These are phyloP conservation scores for Eucidaris tribuloides DNA, from an alignment of 35 echinoderm and acorn worm genomes.

Conservation along the genomic window DNA sequence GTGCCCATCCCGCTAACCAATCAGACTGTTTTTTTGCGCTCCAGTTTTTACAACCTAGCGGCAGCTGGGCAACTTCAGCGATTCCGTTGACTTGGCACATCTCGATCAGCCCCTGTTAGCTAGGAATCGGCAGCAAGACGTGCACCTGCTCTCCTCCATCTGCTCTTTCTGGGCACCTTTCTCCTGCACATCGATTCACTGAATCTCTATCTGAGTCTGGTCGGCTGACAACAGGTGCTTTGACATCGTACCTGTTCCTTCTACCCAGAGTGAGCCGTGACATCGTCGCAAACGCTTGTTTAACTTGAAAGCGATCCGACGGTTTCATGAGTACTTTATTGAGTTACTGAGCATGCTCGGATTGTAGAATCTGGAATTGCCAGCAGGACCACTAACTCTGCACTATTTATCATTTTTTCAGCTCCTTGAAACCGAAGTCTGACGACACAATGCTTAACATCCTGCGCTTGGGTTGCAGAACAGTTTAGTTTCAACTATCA, in stretches of 20 bases:
- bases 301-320: constrained; percentile 39
- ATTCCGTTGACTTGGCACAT: not conserved
- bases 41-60: not conserved
- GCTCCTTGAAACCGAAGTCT: constrained; percentile 19
- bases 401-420: not conserved
- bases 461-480: constrained; percentile 6
- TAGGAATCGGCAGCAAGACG: not conserved
- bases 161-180: not conserved
- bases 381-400: not conserved
- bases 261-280: not conserved
- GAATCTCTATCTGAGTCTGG: not conserved
- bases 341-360: not conserved
- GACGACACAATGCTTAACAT: constrained; percentile 34
- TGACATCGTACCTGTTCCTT: not conserved
- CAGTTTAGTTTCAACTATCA: not conserved
- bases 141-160: not conserved
- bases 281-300: constrained; percentile 35
- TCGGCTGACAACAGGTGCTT: not conserved
- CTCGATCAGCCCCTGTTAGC: constrained; percentile 16
- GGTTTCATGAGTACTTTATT: not conserved
- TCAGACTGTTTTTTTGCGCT: constrained; percentile 60
- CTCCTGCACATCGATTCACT: not conserved
- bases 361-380: not conserved
- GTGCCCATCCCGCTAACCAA: constrained; percentile 68
- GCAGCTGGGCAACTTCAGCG: not conserved